phyloP scores from a whole-genome alignment of 2,113 vertebrate species.

The Etheostoma spectabile region DNA sequence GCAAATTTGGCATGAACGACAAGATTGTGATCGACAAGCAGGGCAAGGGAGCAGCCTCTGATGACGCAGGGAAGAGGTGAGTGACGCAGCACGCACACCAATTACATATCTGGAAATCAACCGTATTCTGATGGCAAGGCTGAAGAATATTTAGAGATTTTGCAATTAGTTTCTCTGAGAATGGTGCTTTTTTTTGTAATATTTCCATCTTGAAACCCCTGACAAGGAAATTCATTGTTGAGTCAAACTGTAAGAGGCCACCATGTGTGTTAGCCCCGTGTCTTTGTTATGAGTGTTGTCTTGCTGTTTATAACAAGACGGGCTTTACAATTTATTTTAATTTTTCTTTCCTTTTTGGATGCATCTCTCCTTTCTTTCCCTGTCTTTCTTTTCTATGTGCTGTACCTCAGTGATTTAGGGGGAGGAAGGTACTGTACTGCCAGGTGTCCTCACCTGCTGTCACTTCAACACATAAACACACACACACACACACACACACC shows the following conservation, averaged over 20 bases:
- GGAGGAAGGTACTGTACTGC: constrained; percentile 86
- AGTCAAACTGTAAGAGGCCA: constrained; percentile 16
- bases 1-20: constrained; percentile 99
- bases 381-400: constrained; percentile 84
- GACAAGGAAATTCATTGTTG: constrained; percentile 13
- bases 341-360: constrained; percentile 74
- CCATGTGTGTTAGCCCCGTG: constrained; percentile 48
- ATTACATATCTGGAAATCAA: neutral
- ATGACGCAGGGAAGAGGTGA: constrained; percentile 97
- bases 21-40: constrained; percentile 99
- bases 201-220: neutral
- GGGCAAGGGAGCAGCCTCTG: constrained; percentile 95
- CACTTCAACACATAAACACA: constrained; percentile 25
- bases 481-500: constrained; percentile 28
- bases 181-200: neutral
- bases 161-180: neutral
- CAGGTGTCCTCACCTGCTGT: constrained; percentile 75
- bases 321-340: constrained; percentile 64
- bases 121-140: neutral
- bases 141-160: neutral
- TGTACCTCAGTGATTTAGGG: constrained; percentile 87
- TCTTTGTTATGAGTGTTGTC: constrained; percentile 62
- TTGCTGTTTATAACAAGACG: constrained; percentile 55
- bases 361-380: constrained; percentile 81
- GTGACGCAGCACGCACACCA: constrained; percentile 22